Evolutionary conservation across 1,140 invertebrate genomes (phyloP), one percentile per base, ranked within the genome.

Genomic region (Papilio glaucus): DNA sequence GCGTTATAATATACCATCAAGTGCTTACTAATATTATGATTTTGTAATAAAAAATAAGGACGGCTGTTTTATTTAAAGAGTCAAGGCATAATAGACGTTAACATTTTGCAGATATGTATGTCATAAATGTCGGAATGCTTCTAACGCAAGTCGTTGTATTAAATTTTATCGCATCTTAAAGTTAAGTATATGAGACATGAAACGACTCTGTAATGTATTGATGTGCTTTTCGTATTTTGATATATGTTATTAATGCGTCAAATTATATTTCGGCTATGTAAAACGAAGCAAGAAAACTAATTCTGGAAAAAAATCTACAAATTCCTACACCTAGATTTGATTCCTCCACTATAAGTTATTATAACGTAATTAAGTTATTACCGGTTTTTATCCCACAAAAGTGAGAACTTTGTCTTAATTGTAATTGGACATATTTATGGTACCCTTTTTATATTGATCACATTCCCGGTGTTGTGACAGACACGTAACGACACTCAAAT

Each of bases 161-260:
- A 65, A 65, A 65, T 65, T 65, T 65, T 65, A 65, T 65, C 37
- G 37, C 33, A 65, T 65, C 62, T 65, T 18, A 65, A 65, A 65
- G 62, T 65, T 65, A 65, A 65, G 62, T 39, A 24, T 41, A 65
- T 39, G 62, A 65, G 62, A 65, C 37, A 65, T 65, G 62, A 37
- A 41, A 65, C 10, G 62, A 65, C 62, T n/a, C 12, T 38, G 15
- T 65, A 65, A 65, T 65, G 37, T 33, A 38, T 65, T 65, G 9
- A 65, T 24, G 62, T 65, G 2, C n/a, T 38, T 57, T 24, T 26
- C 5, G 33, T 37, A 21, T 39, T 21, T 39, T 39, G 0, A 13
- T 57, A 4, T 57, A 24, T 18, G 49, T 4, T 13, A 13, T 57
- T 45, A 45, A 45, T 45, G 42, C 4, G 49, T 57, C 4, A 12